Evolutionary conservation across 1,140 invertebrate species (phyloP).

Genomic region (Listronotus bonariensis): DNA sequence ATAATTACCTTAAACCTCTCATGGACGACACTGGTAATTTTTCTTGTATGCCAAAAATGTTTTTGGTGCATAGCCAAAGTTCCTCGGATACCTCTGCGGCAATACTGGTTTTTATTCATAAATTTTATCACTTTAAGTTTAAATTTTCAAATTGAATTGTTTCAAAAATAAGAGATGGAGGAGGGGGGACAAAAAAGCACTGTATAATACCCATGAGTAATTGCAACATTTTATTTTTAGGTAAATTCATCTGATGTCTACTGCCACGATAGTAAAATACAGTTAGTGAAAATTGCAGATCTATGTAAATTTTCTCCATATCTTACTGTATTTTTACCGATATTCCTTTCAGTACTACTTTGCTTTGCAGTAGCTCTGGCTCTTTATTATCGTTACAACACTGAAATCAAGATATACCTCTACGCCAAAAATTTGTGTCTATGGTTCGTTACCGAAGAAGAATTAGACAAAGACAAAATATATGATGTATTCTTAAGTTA

Average conservation of each 20-base stretch:
- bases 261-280: conserved; percentile 26
- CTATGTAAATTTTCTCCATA: conserved; percentile 22
- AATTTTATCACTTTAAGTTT: too few species aligned
- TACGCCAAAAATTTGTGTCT: conserved; percentile 67
- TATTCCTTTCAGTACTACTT: conserved; percentile 7
- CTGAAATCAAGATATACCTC: conserved; percentile 71
- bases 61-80: too few species aligned
- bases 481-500: conserved; percentile 90
- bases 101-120: too few species aligned
- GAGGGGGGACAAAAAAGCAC: too few species aligned
- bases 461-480: conserved; percentile 74
- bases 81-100: too few species aligned
- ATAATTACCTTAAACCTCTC: too few species aligned
- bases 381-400: conserved; percentile 67
- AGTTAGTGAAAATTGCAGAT: conserved; percentile 31
- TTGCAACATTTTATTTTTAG: conserved; percentile 32
- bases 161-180: too few species aligned
- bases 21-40: too few species aligned
- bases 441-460: conserved; percentile 71
- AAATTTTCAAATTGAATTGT: too few species aligned
- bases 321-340: conserved; percentile 10
- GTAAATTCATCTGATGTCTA: conserved; percentile 37
- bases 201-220: too few species aligned
- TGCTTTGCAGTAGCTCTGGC: conserved; percentile 43
- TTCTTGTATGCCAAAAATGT: too few species aligned